Base-by-base conservation (phyloP, 2,888 invertebrate genomes). In the Tiphia femorata region DNA sequence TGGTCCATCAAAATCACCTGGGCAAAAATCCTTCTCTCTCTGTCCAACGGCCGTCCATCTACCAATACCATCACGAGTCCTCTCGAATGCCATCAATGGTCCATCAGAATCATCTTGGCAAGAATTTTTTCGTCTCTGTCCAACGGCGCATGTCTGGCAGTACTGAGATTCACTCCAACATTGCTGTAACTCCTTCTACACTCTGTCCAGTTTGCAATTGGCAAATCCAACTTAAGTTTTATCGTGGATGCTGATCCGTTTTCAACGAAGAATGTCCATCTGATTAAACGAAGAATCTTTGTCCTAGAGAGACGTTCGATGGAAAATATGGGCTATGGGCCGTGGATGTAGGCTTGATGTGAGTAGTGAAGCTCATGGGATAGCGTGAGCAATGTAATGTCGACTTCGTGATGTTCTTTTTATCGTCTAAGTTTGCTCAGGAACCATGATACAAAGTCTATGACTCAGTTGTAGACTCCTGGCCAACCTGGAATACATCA, bases 91-190 rank as follows among this genome's bases (percentile, higher is more conserved):
- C 92, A 93, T 92, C 3, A 93, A 82, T 0, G 93, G 92, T 2
- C 92, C 92, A 0, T 93, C 93, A 0, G 92, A 92, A 70, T 93
- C 93, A 0, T 93, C 93, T 12, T 85, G 86, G 72, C 93, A 94
- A 0, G 92, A 89, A 73, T 93, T 93, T 70, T 89, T 86, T 2
- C 88, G 87, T 50, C 84, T 86, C 29, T 86, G 85, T 0, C 93
- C 91, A 2, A 93, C 93, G 7, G 91, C 92, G 72, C 92, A 93
- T 0, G 92, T 73, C 72, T 91, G 90, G 0, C 85, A 84, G 1
- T 77, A 66, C 84, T 83, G 0, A 89, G 72, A 0, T 62, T 68
- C 0, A 88, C 84, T 3, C 79, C 82, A 2, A 84, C 86, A 46
- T 73, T 59, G 5, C 78, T 81, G 79, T 90, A 93, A 0, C 85